Percentiles rank a stretch among this genome's conserved stretches.
These are phyloP conservation scores for Caenorhabditis angaria DNA, from an alignment of 2,888 invertebrate species.

Conservation along the genomic window DNA sequence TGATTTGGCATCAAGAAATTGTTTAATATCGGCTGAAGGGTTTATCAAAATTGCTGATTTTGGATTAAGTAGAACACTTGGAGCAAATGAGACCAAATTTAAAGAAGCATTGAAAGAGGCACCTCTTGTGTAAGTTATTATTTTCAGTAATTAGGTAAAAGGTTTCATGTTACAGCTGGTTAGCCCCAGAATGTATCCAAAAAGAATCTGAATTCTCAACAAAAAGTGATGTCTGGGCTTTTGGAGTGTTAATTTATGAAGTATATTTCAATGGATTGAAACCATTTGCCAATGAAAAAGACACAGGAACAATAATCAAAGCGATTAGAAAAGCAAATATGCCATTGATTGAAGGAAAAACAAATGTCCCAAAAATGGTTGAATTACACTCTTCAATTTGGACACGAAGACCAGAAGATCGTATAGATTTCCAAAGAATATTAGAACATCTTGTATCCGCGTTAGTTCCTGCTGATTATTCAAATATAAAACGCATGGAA, in stretches of 20 bases:
- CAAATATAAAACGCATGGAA: slow-evolving; percentile 31
- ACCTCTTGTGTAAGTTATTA: slow-evolving; percentile 24
- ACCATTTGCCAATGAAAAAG: slow-evolving; percentile 48
- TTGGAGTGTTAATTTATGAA: slow-evolving; percentile 57
- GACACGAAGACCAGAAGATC: slow-evolving; percentile 32
- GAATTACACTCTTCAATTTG: slow-evolving; percentile 35
- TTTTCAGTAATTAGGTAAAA: background rate
- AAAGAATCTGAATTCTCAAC: slow-evolving; percentile 47
- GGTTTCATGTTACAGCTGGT: slow-evolving; percentile 42
- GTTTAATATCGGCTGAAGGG: slow-evolving; percentile 75
- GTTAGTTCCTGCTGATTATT: slow-evolving; percentile 6
- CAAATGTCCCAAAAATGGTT: slow-evolving; percentile 32
- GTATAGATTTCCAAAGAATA: slow-evolving; percentile 34
- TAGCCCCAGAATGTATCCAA: slow-evolving; percentile 60
- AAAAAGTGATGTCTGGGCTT: slow-evolving; percentile 62
- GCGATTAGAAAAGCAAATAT: slow-evolving; percentile 46
- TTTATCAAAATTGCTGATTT: slow-evolving; percentile 72
- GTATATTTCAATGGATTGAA: slow-evolving; percentile 42
- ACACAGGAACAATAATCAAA: slow-evolving; percentile 38
- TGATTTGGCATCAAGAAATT: slow-evolving; percentile 86
- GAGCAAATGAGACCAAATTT: slow-evolving; percentile 24
- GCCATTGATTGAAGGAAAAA: slow-evolving; percentile 43
- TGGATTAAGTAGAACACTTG: slow-evolving; percentile 57
- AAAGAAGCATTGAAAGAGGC: slow-evolving; percentile 41
- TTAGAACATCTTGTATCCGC: slow-evolving; percentile 27